Percentiles rank a stretch among this genome's conserved stretches.
These are phyloP conservation scores for Dione vanillae DNA, from an alignment of 2,888 invertebrate genomes.

Conservation along the genomic window DNA sequence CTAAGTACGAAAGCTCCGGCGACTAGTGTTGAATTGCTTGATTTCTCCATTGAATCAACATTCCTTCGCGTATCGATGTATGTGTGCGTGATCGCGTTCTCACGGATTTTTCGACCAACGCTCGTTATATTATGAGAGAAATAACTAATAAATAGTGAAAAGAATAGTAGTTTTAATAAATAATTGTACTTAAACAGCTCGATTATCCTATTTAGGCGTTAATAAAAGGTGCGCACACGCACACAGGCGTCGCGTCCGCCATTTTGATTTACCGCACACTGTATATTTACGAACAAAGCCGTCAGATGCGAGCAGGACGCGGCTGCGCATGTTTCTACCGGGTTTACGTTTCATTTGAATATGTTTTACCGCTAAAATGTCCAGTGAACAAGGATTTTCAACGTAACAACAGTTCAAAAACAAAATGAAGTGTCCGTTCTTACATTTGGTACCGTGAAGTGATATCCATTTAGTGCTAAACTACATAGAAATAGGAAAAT, in stretches of 20 bases:
- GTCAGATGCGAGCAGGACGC: slow-evolving; percentile 83
- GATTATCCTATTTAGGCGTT: slow-evolving; percentile 53
- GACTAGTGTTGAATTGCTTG: slow-evolving; percentile 75
- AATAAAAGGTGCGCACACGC: slow-evolving; percentile 73
- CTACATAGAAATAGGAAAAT: slow-evolving; percentile 80
- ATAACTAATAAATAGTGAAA: slow-evolving; percentile 51
- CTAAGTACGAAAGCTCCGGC: slow-evolving; percentile 73
- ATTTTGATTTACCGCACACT: slow-evolving; percentile 83
- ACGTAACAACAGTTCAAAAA: slow-evolving; percentile 78
- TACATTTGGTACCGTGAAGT: slow-evolving; percentile 83
- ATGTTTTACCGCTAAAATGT: slow-evolving; percentile 84
- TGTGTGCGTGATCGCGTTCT: slow-evolving; percentile 77
- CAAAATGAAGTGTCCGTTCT: slow-evolving; percentile 83
- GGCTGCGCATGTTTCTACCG: slow-evolving; percentile 81
- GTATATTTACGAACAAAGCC: slow-evolving; percentile 84
- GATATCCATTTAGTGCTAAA: slow-evolving; percentile 74
- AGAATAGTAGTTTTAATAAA: slow-evolving; percentile 43
- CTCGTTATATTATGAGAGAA: slow-evolving; percentile 62
- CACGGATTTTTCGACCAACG: slow-evolving; percentile 61
- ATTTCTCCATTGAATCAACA: slow-evolving; percentile 84
- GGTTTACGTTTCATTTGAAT: slow-evolving; percentile 70
- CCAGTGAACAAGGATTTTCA: slow-evolving; percentile 68
- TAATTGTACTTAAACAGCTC: slow-evolving; percentile 44
- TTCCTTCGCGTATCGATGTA: slow-evolving; percentile 78
- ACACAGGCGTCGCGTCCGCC: slow-evolving; percentile 74